Evolutionary conservation across 2,888 invertebrate species (phyloP), one percentile per base, ranked within the genome.

Genomic region (Acrocera orbiculus): DNA sequence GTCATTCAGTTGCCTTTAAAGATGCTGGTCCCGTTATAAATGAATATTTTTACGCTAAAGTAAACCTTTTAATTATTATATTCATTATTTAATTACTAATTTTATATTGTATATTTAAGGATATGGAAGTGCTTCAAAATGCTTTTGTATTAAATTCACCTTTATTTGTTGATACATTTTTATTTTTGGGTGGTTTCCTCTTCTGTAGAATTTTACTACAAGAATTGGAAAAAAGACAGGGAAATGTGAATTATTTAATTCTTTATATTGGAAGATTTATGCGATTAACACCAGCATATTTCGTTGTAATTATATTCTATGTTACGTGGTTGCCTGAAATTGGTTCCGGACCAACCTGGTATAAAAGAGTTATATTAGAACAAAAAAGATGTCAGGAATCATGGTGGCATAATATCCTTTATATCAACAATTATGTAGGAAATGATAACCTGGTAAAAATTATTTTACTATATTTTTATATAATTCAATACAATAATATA

Each of bases 341-440:
- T 16, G 76, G 74, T 13, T 69, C 70, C 41, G 83, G 83, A 1
- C 83, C 82, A 0, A 58, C 81, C 29, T 83, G 82, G 83, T 62
- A 70, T 22, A 61, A 66, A 13, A 63, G 65, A 41, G 63, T 76
- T 40, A 54, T 56, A n/a, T 46, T 68, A 22, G 69, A 69, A 41
- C 52, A 53, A 30, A 61, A 65, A 47, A 61, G 75, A 35, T 80
- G 80, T 44, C 51, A 64, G 40, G 56, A 62, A 2, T 73, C 73
- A 1, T 79, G 79, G 78, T 80, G 79, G 79, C 54, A 73, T 0
- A 79, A 80, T 51, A 61, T 79, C 27, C 53, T 79, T 20, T 80
- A 79, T 51, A 63, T 79, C 30, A 79, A 79, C 48, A 80, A 80
- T 49, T 79, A 79, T 47, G 62, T 76, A 10, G 67, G 69, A 29